Conservation (phyloP, 2,797 vertebrate genomes). For the Myotis pilosus region DNA sequence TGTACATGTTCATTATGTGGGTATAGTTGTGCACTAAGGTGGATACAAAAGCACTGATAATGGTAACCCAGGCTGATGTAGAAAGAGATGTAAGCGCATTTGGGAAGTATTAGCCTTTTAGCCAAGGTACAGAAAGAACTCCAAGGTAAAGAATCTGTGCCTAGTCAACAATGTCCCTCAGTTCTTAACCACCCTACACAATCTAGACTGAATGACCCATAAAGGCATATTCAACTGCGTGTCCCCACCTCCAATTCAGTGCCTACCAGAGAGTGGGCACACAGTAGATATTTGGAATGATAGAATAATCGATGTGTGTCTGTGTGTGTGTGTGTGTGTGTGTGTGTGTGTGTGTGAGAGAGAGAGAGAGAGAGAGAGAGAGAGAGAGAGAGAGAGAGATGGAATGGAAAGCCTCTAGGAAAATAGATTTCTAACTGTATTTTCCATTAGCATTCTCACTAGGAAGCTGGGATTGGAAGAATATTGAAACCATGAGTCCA, state of each 20-base stretch:
- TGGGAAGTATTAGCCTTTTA: not conserved
- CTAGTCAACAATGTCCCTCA: not conserved
- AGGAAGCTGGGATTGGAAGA: not conserved
- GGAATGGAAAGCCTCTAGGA: not conserved
- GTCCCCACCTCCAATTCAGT: not conserved
- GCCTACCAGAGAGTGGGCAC: not conserved
- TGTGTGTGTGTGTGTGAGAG: not conserved
- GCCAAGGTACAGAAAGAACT: not conserved
- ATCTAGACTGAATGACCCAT: not conserved
- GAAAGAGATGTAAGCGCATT: not conserved
- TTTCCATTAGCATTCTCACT: not conserved
- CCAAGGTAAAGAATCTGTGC: not conserved
- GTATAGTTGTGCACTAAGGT: not conserved
- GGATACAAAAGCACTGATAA: not conserved
- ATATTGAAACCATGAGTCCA: not conserved
- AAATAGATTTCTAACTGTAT: not conserved
- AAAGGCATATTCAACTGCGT: not conserved
- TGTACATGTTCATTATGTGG: not conserved
- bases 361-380: not conserved
- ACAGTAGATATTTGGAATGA: not conserved
- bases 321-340: not conserved
- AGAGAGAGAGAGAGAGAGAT: not conserved
- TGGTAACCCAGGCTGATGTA: not conserved
- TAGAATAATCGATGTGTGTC: not conserved
- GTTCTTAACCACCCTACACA: not conserved